Base-by-base conservation (phyloP, 1,140 invertebrate species). In the Limonius californicus region DNA sequence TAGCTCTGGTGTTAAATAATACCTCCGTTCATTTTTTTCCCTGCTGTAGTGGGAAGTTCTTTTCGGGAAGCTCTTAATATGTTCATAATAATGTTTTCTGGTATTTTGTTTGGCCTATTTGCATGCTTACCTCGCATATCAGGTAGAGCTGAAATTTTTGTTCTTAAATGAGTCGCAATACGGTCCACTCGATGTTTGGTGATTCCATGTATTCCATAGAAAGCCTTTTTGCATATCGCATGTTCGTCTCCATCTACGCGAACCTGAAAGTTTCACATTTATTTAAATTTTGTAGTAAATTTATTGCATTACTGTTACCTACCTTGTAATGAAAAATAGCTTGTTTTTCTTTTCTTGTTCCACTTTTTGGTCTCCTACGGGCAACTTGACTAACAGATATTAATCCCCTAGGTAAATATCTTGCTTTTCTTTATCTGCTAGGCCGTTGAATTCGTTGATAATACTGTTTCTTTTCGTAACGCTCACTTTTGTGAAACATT, bases 81-180 rank as follows among this genome's bases (percentile, higher is more conserved):
- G 50, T 12, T 15, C 20, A 19, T 54, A n/a, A n/a, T n/a, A n/a
- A n/a, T n/a, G n/a, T n/a, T n/a, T n/a, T 54, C 12, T 54, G 50
- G 18, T 54, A 54, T 54, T 54, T 54, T 54, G 20, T 54, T 54
- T 18, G 50, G 50, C 20, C 50, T 54, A 14, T 15, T 54, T 54
- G 50, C 18, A n/a, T n/a, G n/a, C n/a, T n/a, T n/a, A n/a, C n/a
- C n/a, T n/a, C n/a, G n/a, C n/a, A n/a, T n/a, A n/a, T 54, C 20
- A 12, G 18, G 50, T 7, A 19, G 16, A 14, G 50, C 50, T 14
- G 50, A 7, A 54, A 18, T 14, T 14, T 54, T 12, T 54, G 50
- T 54, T 54, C 20, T 54, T 54, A 54, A 54, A 18, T 7, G 7
- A 54, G 6, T 16, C 12, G 50, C 50, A 54, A 54, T 54, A 54